Base-by-base conservation (phyloP, 2,888 invertebrate species). In the Campoplex capitator region DNA sequence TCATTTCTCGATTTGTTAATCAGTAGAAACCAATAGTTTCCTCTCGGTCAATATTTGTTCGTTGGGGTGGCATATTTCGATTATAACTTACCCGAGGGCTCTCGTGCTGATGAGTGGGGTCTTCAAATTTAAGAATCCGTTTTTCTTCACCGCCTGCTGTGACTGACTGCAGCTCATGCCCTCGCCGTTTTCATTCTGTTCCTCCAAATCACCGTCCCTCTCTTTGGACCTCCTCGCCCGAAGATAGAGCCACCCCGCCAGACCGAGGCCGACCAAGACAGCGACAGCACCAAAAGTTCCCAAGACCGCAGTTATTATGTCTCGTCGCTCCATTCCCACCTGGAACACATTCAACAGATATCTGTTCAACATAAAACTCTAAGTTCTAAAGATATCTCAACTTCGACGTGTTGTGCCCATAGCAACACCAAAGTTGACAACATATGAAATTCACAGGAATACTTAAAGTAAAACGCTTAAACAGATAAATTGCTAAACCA, bases 21-120 rank as follows among this genome's bases (percentile, higher is more conserved):
- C 62, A 2, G 32, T 32, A 32, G 62, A 1, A 62, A 32, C 16
- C 32, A 3, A 62, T 62, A 13, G 1, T 32, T 62, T 32, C 62
- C 32, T 62, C 8, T 3, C 32, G 9, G 28, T 32, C 3, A 62
- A 32, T 62, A 2, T 9, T 32, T 42, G 1, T 38, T 67, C 18
- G 9, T 38, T n/a, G 11, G 18, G 38, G 35, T 42, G 42, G 18
- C 42, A 42, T 23, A 42, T 42, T n/a, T n/a, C 23, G 4, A 28
- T 32, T 7, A 28, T 32, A 23, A 96, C 97, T 97, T 94, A 97
- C 97, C 97, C 97, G 82, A 97, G 94, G 38, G 97, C 96, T 92
- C 97, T 97, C 16, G 97, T 97, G 90, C 96, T 96, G 90, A 97
- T 97, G 77, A 97, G 95, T 0, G 97, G 97, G 23, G 97, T 97